phyloP scores from a whole-genome alignment of 2,113 vertebrate species.

The Mobula birostris region DNA sequence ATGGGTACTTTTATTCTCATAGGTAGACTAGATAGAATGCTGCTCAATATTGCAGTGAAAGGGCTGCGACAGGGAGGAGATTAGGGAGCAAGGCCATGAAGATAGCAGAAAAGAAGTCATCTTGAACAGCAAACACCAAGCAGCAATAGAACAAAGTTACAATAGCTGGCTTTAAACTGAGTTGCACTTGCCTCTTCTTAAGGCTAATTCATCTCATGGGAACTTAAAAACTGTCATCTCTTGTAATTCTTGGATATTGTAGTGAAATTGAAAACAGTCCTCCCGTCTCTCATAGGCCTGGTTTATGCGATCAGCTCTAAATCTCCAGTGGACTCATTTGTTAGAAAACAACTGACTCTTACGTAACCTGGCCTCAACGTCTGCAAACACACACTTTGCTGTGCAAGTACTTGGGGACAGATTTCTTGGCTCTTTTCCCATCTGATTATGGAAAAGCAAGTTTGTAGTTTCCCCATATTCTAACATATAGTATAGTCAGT shows the following conservation, averaged over 20 bases:
- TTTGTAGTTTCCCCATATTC: not conserved
- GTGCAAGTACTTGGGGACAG: not conserved
- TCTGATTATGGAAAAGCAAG: not conserved
- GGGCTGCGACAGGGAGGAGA: too few relatives aligned
- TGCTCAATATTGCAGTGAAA: too few relatives aligned
- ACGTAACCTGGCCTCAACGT: not conserved
- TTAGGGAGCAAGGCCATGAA: too few relatives aligned
- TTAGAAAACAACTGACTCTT: not conserved
- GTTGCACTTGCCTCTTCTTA: not conserved
- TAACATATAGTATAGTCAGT: not conserved
- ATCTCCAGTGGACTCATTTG: not conserved
- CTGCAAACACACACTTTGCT: not conserved
- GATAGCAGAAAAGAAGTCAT: too few relatives aligned
- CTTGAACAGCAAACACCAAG: not conserved
- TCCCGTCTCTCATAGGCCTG: too few relatives aligned
- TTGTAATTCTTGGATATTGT: not conserved
- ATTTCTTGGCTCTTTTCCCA: not conserved
- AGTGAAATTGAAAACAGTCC: not conserved
- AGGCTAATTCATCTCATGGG: not conserved
- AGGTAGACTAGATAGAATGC: too few relatives aligned
- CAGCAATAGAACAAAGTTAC: not conserved
- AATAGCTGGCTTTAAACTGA: not conserved
- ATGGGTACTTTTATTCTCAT: too few relatives aligned
- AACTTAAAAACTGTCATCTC: not conserved
- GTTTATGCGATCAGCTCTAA: not conserved